Conservation (phyloP, 1,140 invertebrate species). For the Formica selysi region DNA sequence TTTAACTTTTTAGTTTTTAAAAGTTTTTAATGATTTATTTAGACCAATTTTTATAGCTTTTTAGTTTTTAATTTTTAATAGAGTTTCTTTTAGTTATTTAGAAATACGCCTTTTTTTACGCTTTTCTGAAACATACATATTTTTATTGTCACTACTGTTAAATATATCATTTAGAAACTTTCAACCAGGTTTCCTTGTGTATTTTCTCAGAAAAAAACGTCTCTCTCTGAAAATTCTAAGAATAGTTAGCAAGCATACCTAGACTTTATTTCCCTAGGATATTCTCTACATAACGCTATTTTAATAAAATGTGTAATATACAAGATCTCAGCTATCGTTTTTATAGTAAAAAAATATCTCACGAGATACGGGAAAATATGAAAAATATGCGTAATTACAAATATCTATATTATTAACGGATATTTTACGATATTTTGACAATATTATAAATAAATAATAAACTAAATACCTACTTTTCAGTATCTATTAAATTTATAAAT, state of each 20-base stretch:
- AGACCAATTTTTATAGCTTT: no score
- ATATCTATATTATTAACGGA: neutral
- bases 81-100: no score
- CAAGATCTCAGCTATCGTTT: neutral
- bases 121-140: neutral
- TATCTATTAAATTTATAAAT: neutral
- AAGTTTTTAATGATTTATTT: neutral
- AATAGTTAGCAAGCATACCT: neutral
- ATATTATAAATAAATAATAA: no score
- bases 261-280: neutral
- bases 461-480: neutral
- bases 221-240: slow-evolving; percentile 10
- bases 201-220: neutral
- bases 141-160: neutral
- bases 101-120: neutral
- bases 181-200: neutral
- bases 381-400: neutral
- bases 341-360: neutral
- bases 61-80: no score
- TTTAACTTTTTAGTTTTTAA: neutral
- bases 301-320: slow-evolving; percentile 21
- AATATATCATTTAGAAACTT: slow-evolving; percentile 16
- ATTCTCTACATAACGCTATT: neutral
- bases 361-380: neutral
- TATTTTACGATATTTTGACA: no score